Percentiles rank a stretch among this genome's conserved stretches.
phyloP scores from a whole-genome alignment of 2,797 vertebrate species.

The Saxicola maurus region DNA sequence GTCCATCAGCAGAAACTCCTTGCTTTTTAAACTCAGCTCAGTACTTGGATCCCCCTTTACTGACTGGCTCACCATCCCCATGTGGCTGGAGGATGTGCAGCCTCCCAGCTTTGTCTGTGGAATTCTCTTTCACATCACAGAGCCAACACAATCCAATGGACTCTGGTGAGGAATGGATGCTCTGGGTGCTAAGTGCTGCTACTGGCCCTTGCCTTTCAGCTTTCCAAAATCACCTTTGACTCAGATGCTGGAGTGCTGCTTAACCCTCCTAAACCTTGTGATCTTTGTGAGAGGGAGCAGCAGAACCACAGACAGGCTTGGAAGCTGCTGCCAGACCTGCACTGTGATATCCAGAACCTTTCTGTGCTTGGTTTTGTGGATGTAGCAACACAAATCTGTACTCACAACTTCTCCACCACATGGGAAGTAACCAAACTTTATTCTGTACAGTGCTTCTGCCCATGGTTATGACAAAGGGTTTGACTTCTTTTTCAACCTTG shows the following conservation, averaged over 20 bases:
- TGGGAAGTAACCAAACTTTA: neutral
- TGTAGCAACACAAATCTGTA: neutral
- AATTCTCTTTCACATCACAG: neutral
- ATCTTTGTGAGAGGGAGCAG: neutral
- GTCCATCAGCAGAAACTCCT: neutral
- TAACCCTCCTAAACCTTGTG: neutral
- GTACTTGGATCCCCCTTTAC: neutral
- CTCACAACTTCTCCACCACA: fast-evolving
- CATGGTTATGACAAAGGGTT: neutral
- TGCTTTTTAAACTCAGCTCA: neutral
- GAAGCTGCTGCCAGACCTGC: neutral
- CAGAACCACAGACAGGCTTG: neutral
- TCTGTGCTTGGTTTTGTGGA: fast-evolving
- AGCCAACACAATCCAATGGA: neutral
- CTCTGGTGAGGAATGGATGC: neutral
- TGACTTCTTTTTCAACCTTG: neutral
- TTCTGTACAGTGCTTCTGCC: neutral
- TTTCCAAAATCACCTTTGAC: neutral
- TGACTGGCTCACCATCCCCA: fast-evolving
- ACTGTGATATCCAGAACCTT: neutral
- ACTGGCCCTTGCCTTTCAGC: neutral
- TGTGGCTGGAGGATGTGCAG: fast-evolving
- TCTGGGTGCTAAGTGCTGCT: neutral
- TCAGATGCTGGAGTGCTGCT: neutral
- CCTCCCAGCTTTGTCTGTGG: neutral